Evolutionary conservation across 2,113 vertebrate species (phyloP).

Genomic region (Crotalus helleri): DNA sequence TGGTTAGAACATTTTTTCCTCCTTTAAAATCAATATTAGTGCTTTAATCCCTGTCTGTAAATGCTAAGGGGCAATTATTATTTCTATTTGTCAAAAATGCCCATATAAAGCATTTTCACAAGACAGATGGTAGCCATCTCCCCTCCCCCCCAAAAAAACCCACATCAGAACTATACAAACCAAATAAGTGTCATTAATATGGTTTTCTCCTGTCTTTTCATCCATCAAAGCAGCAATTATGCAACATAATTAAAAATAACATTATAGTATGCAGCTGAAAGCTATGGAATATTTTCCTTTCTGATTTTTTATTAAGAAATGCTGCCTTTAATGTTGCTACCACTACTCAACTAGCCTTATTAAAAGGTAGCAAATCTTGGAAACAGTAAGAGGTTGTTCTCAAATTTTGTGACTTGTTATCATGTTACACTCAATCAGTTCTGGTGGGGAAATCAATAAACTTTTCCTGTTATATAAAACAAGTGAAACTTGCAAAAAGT

Average conservation of each 20-base stretch:
- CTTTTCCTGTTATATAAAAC: neutral
- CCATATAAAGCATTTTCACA: neutral
- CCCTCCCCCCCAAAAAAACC: neutral
- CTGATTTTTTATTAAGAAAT: neutral
- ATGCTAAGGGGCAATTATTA: neutral
- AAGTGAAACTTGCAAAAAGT: neutral
- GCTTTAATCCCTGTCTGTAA: neutral
- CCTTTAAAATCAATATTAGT: neutral
- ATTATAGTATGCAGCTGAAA: neutral
- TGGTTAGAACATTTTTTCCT: neutral
- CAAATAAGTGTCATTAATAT: neutral
- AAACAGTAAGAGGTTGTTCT: neutral
- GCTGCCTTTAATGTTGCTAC: neutral
- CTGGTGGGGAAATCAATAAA: neutral
- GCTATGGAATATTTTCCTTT: neutral
- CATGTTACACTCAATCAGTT: neutral
- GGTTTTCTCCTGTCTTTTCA: neutral
- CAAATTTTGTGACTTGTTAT: neutral
- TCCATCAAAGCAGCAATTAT: neutral
- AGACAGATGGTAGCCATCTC: neutral
- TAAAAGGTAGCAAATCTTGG: neutral
- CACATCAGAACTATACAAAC: neutral
- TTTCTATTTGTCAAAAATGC: neutral
- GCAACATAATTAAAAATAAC: neutral
- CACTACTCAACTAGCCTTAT: neutral